Percentiles rank a stretch among this genome's conserved stretches.
phyloP scores from a whole-genome alignment of 1,140 invertebrate species.

The Scaptomyza pallida region DNA sequence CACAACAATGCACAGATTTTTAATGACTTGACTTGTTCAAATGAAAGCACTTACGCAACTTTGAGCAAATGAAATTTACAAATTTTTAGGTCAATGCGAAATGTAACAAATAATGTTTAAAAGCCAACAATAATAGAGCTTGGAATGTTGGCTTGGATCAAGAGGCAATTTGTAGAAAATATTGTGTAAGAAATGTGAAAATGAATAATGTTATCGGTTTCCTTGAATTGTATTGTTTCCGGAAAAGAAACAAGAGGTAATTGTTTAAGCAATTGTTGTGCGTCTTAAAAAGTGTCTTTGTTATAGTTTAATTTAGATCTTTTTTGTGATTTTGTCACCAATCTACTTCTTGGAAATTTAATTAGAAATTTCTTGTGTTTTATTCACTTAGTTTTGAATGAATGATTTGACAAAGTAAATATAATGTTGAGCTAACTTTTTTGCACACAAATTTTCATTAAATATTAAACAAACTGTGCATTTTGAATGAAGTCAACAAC shows the following conservation, averaged over 20 bases:
- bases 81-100: background rate
- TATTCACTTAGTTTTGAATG: too few relatives aligned
- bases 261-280: too few relatives aligned
- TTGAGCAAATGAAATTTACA: background rate
- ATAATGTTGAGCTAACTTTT: too few relatives aligned
- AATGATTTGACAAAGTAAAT: too few relatives aligned
- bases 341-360: background rate
- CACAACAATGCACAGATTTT: slow-evolving; percentile 5
- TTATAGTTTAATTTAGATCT: too few relatives aligned
- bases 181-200: background rate
- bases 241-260: too few relatives aligned
- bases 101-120: background rate
- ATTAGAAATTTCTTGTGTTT: background rate
- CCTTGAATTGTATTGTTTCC: too few relatives aligned
- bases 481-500: background rate
- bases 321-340: background rate
- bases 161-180: background rate
- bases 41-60: slow-evolving; percentile 1
- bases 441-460: background rate
- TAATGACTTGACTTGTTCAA: slow-evolving; percentile 4
- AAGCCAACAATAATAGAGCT: slow-evolving; percentile 1
- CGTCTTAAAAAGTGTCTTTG: too few relatives aligned
- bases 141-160: background rate
- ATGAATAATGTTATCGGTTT: too few relatives aligned
- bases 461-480: background rate